Conservation (phyloP, 2,797 vertebrate species). For the Cetoscarus ocellatus region DNA sequence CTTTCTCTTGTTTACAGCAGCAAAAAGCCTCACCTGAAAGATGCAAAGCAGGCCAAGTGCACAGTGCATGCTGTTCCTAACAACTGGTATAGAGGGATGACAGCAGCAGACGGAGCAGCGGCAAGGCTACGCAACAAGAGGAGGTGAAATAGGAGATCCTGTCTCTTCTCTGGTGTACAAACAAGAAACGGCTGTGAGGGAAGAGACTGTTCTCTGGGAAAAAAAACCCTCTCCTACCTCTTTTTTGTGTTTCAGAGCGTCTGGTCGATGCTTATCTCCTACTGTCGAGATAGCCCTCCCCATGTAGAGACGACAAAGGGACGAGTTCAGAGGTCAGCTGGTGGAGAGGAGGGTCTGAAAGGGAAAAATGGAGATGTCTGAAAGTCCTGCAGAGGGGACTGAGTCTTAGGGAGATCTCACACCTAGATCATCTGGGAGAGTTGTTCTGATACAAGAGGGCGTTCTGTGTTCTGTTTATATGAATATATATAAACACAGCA, state of each 20-base stretch:
- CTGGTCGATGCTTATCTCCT: slow-evolving; percentile 66
- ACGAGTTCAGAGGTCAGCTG: slow-evolving; percentile 21
- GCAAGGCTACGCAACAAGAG: slow-evolving; percentile 51
- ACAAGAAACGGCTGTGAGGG: slow-evolving; percentile 68
- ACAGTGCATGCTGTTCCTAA: slow-evolving; percentile 50
- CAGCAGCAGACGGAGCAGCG: slow-evolving; percentile 52
- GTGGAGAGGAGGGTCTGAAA: slow-evolving; percentile 28
- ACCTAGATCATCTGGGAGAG: no score
- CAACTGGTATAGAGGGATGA: slow-evolving; percentile 52
- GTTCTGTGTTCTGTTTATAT: no score
- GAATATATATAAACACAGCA: no score
- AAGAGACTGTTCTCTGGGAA: slow-evolving; percentile 38
- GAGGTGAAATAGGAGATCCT: slow-evolving; percentile 68
- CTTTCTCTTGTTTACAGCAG: slow-evolving; percentile 41
- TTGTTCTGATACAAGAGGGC: no score
- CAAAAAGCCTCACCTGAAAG: slow-evolving; percentile 44
- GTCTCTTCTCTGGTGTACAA: slow-evolving; percentile 70
- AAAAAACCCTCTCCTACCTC: slow-evolving; percentile 38
- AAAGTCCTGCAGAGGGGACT: slow-evolving; percentile 4
- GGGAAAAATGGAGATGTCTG: neutral
- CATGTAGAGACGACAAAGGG: slow-evolving; percentile 47
- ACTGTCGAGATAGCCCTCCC: slow-evolving; percentile 61
- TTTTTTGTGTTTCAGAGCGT: slow-evolving; percentile 50
- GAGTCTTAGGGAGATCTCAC: no score
- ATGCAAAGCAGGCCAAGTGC: slow-evolving; percentile 50